These are phyloP conservation scores for Phocoena phocoena DNA, from an alignment of 2,113 vertebrate species.

Conservation along the genomic window DNA sequence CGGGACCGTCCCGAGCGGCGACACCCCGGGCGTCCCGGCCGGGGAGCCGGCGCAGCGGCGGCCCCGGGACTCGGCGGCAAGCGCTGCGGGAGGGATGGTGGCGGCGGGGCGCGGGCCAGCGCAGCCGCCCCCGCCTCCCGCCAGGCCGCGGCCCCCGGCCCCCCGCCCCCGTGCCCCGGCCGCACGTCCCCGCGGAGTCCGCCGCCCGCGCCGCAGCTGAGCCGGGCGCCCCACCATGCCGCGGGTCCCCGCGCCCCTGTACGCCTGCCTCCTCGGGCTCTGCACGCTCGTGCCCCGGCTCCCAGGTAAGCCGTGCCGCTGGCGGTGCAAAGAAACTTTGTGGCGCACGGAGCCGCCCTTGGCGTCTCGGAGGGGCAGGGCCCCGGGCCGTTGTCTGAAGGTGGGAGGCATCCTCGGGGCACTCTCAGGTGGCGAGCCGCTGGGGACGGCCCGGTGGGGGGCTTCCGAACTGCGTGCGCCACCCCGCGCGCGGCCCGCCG, in stretches of 20 bases:
- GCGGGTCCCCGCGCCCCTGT: slow-evolving; percentile 79
- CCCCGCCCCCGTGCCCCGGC: background rate
- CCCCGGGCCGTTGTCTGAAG: background rate
- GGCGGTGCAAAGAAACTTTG: background rate
- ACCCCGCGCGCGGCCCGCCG: background rate
- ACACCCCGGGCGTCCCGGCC: background rate
- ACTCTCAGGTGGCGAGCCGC: background rate
- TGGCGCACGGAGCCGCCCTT: background rate
- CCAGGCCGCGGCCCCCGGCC: background rate
- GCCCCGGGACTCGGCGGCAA: background rate
- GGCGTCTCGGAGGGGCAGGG: background rate
- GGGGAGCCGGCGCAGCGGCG: background rate
- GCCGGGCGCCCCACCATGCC: slow-evolving; percentile 76
- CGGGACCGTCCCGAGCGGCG: background rate
- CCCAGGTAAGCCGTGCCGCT: slow-evolving; percentile 69
- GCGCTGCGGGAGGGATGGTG: slow-evolving; percentile 62
- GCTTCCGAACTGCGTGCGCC: background rate
- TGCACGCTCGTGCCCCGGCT: slow-evolving; percentile 59
- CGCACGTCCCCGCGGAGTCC: background rate
- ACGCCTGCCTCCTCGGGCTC: slow-evolving; percentile 71
- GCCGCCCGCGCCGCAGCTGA: background rate
- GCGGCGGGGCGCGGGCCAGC: slow-evolving; percentile 46
- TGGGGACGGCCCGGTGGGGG: no score
- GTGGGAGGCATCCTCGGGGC: background rate
- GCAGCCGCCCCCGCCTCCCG: background rate